Percentiles rank a stretch among this genome's conserved stretches.
Evolutionary conservation across 2,888 invertebrate species (phyloP).

Genomic region (Malthinus seriepunctatus): DNA sequence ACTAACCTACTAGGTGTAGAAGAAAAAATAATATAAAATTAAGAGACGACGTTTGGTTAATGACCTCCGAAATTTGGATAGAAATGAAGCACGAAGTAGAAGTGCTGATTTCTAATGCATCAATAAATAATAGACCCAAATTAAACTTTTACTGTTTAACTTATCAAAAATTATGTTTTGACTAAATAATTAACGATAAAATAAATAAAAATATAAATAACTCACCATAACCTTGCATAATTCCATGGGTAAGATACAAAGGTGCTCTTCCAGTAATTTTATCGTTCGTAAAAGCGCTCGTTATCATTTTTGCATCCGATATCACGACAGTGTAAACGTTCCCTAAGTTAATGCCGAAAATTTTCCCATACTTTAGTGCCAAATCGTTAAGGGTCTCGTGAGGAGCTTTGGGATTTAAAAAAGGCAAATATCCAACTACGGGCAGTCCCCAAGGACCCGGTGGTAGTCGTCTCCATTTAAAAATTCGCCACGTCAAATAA

Average conservation of each 20-base stretch:
- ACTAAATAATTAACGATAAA: too few relatives aligned
- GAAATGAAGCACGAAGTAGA: constrained; percentile 19
- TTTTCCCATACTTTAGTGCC: constrained; percentile 69
- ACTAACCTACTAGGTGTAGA: constrained; percentile 26
- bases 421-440: constrained; percentile 77
- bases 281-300: constrained; percentile 73
- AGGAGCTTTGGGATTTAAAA: constrained; percentile 69
- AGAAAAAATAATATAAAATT: constrained; percentile 22
- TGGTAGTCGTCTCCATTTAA: constrained; percentile 52
- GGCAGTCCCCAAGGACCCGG: constrained; percentile 84
- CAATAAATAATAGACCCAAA: neutral
- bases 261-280: constrained; percentile 78
- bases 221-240: constrained; percentile 87
- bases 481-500: constrained; percentile 7
- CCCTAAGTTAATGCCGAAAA: constrained; percentile 77
- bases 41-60: constrained; percentile 29
- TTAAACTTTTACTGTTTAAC: neutral
- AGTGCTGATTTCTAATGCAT: constrained; percentile 20
- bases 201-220: constrained; percentile 26
- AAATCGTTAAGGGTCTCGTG: constrained; percentile 71
- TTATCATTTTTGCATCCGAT: constrained; percentile 72
- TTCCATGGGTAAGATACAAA: constrained; percentile 81
- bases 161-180: neutral
- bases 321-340: constrained; percentile 76
- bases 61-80: constrained; percentile 29